Conservation (phyloP, 2,113 vertebrate genomes). For the Dendrocopos noguchii region DNA sequence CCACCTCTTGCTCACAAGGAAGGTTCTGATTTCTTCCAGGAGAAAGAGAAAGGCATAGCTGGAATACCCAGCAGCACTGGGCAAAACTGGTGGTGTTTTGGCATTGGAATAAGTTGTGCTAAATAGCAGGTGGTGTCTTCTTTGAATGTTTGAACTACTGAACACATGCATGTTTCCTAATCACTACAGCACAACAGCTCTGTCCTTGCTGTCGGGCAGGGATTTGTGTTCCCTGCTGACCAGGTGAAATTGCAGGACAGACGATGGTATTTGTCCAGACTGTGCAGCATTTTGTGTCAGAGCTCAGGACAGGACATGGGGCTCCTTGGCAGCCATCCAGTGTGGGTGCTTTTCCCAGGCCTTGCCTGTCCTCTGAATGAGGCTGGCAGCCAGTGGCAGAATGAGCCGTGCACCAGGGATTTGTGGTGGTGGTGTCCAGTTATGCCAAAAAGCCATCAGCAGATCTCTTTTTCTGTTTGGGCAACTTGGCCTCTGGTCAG, state of each 20-base stretch:
- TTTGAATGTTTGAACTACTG: background rate
- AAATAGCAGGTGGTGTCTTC: background rate
- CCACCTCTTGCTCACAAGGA: background rate
- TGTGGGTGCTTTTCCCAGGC: background rate
- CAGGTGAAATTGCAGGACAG: background rate
- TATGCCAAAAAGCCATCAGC: background rate
- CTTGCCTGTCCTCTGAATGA: background rate
- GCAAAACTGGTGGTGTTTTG: background rate
- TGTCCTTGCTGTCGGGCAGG: fast-evolving
- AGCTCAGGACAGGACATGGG: fast-evolving
- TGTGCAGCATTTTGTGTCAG: fast-evolving
- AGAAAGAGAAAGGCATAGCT: background rate
- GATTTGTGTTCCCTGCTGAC: background rate
- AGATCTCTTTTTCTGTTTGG: background rate
- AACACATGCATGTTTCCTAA: background rate
- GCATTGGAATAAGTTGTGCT: background rate
- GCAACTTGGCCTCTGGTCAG: background rate
- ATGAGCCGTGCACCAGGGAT: background rate
- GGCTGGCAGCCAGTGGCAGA: fast-evolving
- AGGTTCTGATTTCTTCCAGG: background rate
- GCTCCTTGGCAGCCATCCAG: fast-evolving
- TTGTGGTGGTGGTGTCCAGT: background rate
- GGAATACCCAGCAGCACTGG: background rate
- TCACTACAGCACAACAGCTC: background rate
- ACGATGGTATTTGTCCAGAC: background rate